These are phyloP conservation scores for Meteorus cinctellus DNA, from an alignment of 2,888 invertebrate species.

Conservation along the genomic window DNA sequence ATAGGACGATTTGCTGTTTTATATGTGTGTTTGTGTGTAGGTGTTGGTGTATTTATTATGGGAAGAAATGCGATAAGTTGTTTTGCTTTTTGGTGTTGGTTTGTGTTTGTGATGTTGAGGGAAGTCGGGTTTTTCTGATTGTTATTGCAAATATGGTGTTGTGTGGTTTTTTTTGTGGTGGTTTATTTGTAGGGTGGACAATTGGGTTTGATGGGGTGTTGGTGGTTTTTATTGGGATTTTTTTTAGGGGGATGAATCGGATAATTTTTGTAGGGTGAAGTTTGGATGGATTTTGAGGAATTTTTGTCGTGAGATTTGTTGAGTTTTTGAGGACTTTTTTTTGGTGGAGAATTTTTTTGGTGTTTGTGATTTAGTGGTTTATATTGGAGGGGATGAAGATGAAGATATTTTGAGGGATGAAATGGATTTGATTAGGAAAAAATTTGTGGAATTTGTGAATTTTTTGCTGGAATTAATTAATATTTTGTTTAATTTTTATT, in stretches of 20 bases:
- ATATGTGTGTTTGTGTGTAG: neutral
- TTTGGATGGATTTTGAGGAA: too few relatives aligned
- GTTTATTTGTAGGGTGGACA: neutral
- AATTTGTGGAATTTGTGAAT: too few relatives aligned
- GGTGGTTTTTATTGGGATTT: too few relatives aligned
- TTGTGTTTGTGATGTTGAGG: neutral
- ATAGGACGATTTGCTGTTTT: neutral
- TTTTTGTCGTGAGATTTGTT: neutral
- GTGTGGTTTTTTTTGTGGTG: neutral
- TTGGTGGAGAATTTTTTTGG: too few relatives aligned
- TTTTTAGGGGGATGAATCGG: too few relatives aligned
- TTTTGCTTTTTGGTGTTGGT: neutral
- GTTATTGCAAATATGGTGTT: neutral
- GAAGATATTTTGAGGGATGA: too few relatives aligned
- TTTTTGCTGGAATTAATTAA: too few relatives aligned
- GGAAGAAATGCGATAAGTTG: constrained; percentile 7
- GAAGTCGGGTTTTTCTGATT: neutral
- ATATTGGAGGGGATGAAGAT: too few relatives aligned
- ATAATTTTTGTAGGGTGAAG: too few relatives aligned
- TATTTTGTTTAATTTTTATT: too few relatives aligned
- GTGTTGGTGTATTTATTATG: neutral
- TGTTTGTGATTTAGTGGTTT: too few relatives aligned
- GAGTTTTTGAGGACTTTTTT: neutral
- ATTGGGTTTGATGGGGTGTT: neutral
- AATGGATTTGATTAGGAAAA: too few relatives aligned